Conservation (phyloP, 1,140 invertebrate species). For the Drosophila repleta region DNA sequence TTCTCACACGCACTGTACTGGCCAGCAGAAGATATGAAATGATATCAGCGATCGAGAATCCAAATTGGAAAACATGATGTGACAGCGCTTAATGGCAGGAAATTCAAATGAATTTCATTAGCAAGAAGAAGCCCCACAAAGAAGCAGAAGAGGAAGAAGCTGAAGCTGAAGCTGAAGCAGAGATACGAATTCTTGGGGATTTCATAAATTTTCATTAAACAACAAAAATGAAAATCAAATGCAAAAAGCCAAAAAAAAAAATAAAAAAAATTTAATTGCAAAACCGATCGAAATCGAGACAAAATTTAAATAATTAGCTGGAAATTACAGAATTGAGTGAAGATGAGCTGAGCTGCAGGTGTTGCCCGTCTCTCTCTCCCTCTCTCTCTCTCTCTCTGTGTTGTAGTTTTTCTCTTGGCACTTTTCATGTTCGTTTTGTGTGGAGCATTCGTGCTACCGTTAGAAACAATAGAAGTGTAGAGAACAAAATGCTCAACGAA, state of each 20-base stretch:
- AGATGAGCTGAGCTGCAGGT: conserved; percentile 1
- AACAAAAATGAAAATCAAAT: conserved; percentile 47
- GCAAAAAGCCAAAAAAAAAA: conserved; percentile 13
- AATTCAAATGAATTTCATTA: conserved; percentile 50
- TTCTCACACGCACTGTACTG: conserved; percentile 36
- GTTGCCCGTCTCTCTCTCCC: neutral
- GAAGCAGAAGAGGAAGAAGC: too few species aligned
- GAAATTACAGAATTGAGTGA: conserved; percentile 24
- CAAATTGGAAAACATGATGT: conserved; percentile 36
- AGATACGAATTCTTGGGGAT: neutral
- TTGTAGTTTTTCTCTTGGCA: conserved; percentile 25
- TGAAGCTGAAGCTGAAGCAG: neutral
- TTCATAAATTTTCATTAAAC: conserved; percentile 44
- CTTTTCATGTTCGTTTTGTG: conserved; percentile 33
- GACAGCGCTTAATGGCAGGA: conserved; percentile 34
- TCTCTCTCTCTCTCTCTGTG: conserved; percentile 16
- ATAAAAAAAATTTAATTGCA: conserved; percentile 12
- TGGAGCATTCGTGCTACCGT: conserved; percentile 67
- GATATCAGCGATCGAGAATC: conserved; percentile 17
- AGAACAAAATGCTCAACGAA: conserved; percentile 30
- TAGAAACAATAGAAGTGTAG: conserved; percentile 47
- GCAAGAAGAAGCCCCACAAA: neutral
- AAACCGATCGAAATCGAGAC: conserved; percentile 56
- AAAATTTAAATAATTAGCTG: conserved; percentile 64
- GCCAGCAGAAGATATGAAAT: conserved; percentile 15